Evolutionary conservation across 2,113 vertebrate genomes (phyloP).

Genomic region (Recurvirostra avosetta): DNA sequence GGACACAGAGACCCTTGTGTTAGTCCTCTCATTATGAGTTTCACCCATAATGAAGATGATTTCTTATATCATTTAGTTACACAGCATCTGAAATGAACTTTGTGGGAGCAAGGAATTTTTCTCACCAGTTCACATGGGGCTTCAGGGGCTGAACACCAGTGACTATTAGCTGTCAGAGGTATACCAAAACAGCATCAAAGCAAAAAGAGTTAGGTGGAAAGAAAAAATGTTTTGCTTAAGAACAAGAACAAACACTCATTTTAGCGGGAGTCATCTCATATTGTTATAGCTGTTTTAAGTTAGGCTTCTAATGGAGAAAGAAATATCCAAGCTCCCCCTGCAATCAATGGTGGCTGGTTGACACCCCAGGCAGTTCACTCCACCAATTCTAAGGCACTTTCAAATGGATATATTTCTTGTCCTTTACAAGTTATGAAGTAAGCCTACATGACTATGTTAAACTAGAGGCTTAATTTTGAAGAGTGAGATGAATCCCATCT

Average conservation of each 20-base stretch:
- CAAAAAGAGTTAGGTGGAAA: not conserved
- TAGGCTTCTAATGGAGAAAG: not conserved
- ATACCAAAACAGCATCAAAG: not conserved
- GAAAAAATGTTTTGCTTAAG: not conserved
- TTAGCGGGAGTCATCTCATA: not conserved
- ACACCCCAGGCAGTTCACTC: not conserved
- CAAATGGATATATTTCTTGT: not conserved
- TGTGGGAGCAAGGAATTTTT: not conserved
- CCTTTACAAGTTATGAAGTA: not conserved
- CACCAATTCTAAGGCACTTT: not conserved
- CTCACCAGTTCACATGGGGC: not conserved
- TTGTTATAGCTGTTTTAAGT: not conserved
- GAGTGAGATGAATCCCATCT: not conserved
- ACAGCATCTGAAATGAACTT: not conserved
- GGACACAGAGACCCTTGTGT: not conserved
- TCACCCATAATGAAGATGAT: not conserved
- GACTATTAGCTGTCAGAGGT: not conserved
- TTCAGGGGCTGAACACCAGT: not conserved
- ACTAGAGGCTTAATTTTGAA: not conserved
- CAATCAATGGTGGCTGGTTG: rapidly evolving
- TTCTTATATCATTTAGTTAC: not conserved
- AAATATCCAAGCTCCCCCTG: not conserved
- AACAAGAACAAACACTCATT: not conserved
- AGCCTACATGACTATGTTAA: not conserved
- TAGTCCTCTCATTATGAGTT: not conserved